Base-by-base conservation (phyloP, 2,888 invertebrate genomes). In the Tetheella fluctuosa region DNA sequence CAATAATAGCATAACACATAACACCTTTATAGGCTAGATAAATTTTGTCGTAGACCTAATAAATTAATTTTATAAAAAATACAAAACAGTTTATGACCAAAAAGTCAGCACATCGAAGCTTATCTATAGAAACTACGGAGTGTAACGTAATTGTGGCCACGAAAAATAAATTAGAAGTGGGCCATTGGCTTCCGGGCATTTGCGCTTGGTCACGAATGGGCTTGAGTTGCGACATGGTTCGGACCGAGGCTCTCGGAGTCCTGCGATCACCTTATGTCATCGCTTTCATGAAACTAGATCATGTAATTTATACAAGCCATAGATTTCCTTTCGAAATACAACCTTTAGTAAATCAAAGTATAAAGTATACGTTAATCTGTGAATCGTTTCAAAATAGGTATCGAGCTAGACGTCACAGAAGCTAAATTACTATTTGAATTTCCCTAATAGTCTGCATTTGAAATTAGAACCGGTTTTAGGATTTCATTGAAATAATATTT, bases 181-280 rank as follows among this genome's bases (percentile, higher is more conserved):
- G 83, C 71, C 84, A 81, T 70, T 83, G 62, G 87, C 89, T 91
- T 89, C 90, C 90, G 90, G 90, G 87, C 90, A 88, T 86, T 86
- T 76, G 84, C 77, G 80, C 75, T 81, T 74, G 79, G 84, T 90
- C 90, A 89, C 89, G 91, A 89, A 79, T 75, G 71, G 75, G 70
- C 71, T 68, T 64, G 56, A 57, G 60, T 89, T 89, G 80, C 89
- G 74, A 85, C 84, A 89, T 58, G 57, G 61, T 39, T 39, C 58
- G 30, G 52, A 55, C 39, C 62, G 57, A 61, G 60, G 53, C 59
- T 69, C 67, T 67, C 65, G 58, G 62, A 77, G 76, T 82, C 83
- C 80, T 76, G 75, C 68, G 69, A 66, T 48, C 48, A 71, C 71
- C 73, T 83, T 83, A 84, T 84, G 79, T 83, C 82, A 84, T 80